Conservation (phyloP, 1,140 invertebrate genomes). For the Drosophila nasuta region DNA sequence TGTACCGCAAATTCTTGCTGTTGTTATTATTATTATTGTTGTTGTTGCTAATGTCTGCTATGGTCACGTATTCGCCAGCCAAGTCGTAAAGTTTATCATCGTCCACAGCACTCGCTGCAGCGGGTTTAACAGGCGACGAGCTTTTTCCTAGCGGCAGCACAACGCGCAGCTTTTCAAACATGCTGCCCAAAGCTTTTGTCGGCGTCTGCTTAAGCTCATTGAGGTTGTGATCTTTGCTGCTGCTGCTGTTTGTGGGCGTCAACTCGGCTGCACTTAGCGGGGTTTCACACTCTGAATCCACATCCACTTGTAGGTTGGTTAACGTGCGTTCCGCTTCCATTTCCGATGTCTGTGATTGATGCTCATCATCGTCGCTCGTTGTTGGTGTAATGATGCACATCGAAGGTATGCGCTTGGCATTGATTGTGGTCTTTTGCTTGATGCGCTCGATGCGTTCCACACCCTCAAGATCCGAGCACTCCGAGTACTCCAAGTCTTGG, state of each 20-base stretch:
- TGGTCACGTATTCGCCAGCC: constrained; percentile 93
- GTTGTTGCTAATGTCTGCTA: constrained; percentile 92
- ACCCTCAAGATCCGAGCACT: constrained; percentile 93
- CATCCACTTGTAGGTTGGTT: constrained; percentile 67
- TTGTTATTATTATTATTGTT: constrained; percentile 84
- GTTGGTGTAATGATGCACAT: constrained; percentile 96
- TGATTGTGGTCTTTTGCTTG: constrained; percentile 93
- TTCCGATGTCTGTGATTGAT: constrained; percentile 76
- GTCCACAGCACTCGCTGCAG: constrained; percentile 67
- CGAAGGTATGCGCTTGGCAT: constrained; percentile 94
- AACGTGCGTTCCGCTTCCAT: constrained; percentile 65
- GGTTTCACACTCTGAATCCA: constrained; percentile 37
- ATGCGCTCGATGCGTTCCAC: constrained; percentile 93
- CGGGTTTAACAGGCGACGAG: constrained; percentile 52
- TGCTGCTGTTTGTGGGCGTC: constrained; percentile 64
- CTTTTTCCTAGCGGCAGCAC: constrained; percentile 86
- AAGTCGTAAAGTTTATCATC: constrained; percentile 86
- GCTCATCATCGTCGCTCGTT: constrained; percentile 93
- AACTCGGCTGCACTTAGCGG: constrained; percentile 37
- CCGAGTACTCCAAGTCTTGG: constrained; percentile 87
- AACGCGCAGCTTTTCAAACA: constrained; percentile 88
- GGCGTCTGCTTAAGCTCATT: constrained; percentile 77
- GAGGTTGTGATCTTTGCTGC: constrained; percentile 72
- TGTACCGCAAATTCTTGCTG: constrained; percentile 25
- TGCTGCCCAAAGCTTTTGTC: constrained; percentile 87